Percentiles rank a stretch among this genome's conserved stretches.
These are phyloP conservation scores for Phymatocera aterrima DNA, from an alignment of 2,888 invertebrate species.

Conservation along the genomic window DNA sequence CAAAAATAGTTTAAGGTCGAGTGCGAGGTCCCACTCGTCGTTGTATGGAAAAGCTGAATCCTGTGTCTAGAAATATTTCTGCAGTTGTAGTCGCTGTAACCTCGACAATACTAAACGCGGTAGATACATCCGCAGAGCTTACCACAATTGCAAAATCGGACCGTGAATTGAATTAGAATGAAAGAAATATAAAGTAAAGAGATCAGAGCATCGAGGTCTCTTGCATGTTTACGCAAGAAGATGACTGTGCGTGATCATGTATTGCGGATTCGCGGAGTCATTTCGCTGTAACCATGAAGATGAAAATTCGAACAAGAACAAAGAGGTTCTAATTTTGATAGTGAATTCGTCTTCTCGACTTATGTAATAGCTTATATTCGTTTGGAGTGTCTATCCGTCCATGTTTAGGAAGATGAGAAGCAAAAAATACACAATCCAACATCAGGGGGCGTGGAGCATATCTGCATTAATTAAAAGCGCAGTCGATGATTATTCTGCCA, in stretches of 20 bases:
- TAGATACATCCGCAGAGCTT: conserved; percentile 2
- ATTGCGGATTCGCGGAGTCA: background rate
- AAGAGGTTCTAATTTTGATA: background rate
- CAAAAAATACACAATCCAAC: background rate
- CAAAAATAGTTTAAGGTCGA: background rate
- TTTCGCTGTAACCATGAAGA: background rate
- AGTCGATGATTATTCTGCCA: conserved; percentile 6
- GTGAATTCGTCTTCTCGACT: background rate
- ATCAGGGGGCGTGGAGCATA: conserved; percentile 11
- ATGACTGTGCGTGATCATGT: conserved; percentile 9
- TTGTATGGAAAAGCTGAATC: background rate
- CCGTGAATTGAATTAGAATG: conserved; percentile 32
- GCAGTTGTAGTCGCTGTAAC: background rate
- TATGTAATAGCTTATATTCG: background rate
- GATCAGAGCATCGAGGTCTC: conserved; percentile 12
- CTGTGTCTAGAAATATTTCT: background rate
- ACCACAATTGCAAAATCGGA: conserved; percentile 18
- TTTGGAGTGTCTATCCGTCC: background rate
- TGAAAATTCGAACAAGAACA: background rate
- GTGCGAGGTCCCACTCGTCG: background rate
- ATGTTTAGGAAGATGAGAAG: background rate
- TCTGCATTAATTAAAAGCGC: background rate
- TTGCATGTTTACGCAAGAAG: conserved; percentile 7
- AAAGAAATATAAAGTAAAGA: conserved; percentile 11
- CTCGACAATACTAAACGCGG: background rate